phyloP scores from a whole-genome alignment of 2,113 vertebrate genomes.

The Eolophus roseicapilla region DNA sequence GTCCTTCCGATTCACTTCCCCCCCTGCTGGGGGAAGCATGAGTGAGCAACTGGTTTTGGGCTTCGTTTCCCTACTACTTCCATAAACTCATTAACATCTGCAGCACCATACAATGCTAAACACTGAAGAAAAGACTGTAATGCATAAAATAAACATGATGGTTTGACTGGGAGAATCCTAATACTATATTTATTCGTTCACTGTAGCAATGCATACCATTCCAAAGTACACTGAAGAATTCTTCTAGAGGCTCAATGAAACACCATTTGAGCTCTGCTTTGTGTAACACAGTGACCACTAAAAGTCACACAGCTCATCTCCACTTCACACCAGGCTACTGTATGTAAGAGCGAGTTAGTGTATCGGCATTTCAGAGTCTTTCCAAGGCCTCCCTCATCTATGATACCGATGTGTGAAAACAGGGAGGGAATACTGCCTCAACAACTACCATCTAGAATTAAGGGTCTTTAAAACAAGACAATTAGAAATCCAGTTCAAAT shows the following conservation, averaged over 20 bases:
- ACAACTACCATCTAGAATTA: background rate
- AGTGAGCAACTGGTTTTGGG: accelerated
- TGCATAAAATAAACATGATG: background rate
- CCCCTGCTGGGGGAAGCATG: no score
- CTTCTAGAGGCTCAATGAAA: background rate
- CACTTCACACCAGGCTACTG: background rate
- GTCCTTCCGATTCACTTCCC: background rate
- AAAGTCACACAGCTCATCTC: background rate
- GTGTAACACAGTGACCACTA: accelerated
- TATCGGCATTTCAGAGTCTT: background rate
- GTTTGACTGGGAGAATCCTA: background rate
- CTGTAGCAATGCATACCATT: background rate
- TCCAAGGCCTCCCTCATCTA: background rate
- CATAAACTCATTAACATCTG: background rate
- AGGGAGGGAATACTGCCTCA: background rate
- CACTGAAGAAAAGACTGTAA: background rate
- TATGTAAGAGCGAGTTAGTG: background rate
- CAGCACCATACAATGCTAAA: background rate
- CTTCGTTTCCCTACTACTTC: background rate
- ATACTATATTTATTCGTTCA: background rate
- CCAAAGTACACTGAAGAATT: background rate
- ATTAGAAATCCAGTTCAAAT: background rate
- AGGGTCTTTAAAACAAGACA: background rate
- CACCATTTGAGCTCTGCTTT: background rate
- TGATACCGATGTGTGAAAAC: accelerated